Evolutionary conservation across 2,113 vertebrate genomes (phyloP).

Genomic region (Spea multiplicata): DNA sequence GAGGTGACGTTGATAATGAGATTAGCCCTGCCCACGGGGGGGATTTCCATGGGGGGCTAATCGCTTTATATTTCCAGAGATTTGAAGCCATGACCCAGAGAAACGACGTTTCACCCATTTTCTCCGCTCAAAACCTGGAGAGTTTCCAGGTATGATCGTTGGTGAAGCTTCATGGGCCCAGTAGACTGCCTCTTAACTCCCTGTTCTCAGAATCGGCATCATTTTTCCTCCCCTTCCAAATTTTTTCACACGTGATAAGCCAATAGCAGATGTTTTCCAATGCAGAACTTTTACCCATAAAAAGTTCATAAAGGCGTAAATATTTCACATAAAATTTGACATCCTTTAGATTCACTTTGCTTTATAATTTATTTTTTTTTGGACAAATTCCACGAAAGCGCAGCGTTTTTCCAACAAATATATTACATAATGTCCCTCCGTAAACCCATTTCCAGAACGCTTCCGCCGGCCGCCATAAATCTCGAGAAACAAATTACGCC

Average conservation of each 20-base stretch:
- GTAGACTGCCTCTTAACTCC: too few species aligned
- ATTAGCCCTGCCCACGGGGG: too few species aligned
- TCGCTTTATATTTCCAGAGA: too few species aligned
- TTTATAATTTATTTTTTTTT: neutral
- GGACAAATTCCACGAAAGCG: neutral
- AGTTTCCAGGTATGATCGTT: too few species aligned
- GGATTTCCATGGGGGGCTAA: too few species aligned
- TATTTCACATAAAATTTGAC: neutral
- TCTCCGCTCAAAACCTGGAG: too few species aligned
- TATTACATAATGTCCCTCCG: slow-evolving; percentile 15
- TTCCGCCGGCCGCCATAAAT: slow-evolving; percentile 22
- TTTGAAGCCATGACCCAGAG: too few species aligned
- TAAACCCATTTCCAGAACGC: slow-evolving; percentile 25
- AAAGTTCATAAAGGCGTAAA: neutral
- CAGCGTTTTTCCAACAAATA: slow-evolving; percentile 1
- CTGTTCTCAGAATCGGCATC: neutral
- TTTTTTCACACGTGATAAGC: too few species aligned
- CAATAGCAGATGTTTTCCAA: too few species aligned
- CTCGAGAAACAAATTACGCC: slow-evolving; percentile 17
- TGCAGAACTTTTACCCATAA: neutral
- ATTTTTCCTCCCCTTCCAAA: neutral
- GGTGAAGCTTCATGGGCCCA: too few species aligned
- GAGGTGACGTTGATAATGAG: too few species aligned
- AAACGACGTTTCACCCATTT: too few species aligned
- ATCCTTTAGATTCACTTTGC: neutral